A percentile compares a stretch with the other conserved stretches of the same genome.
Conservation (phyloP, 92 coral and sea anemone genomes). For the Micromussa lordhowensis region DNA sequence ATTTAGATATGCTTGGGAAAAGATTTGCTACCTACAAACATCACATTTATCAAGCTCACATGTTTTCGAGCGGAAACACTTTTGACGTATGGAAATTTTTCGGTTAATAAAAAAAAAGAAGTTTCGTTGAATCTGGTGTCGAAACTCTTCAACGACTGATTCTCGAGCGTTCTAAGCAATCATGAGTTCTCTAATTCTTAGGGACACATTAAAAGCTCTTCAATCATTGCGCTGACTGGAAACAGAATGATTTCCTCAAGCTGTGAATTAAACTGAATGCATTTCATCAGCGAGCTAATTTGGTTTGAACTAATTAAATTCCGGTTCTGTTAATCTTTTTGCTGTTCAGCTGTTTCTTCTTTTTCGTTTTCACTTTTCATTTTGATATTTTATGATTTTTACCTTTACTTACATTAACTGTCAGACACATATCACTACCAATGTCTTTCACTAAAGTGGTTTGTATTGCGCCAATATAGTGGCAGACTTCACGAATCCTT, state of each 20-base stretch:
- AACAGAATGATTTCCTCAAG: not conserved
- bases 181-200: not conserved
- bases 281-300: not conserved
- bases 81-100: constrained; percentile 22
- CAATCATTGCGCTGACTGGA: not conserved
- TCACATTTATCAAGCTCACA: not conserved
- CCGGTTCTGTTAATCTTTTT: not conserved
- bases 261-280: not conserved
- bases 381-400: not conserved
- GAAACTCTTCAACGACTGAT: not conserved
- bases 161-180: not conserved
- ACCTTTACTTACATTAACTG: not conserved
- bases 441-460: not conserved
- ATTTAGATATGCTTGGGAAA: not conserved
- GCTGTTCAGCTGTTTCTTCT: constrained; percentile 4
- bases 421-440: not conserved
- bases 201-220: not conserved
- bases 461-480: not conserved
- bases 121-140: not conserved
- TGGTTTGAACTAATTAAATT: constrained; percentile 14
- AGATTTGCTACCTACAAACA: not conserved
- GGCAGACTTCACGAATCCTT: constrained; percentile 18
- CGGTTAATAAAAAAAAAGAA: not conserved
- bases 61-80: constrained; percentile 1
- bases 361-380: not conserved